Evolutionary conservation across 2,113 vertebrate genomes (phyloP), one percentile per base, ranked within the genome.

Genomic region (Vidua chalybeata): DNA sequence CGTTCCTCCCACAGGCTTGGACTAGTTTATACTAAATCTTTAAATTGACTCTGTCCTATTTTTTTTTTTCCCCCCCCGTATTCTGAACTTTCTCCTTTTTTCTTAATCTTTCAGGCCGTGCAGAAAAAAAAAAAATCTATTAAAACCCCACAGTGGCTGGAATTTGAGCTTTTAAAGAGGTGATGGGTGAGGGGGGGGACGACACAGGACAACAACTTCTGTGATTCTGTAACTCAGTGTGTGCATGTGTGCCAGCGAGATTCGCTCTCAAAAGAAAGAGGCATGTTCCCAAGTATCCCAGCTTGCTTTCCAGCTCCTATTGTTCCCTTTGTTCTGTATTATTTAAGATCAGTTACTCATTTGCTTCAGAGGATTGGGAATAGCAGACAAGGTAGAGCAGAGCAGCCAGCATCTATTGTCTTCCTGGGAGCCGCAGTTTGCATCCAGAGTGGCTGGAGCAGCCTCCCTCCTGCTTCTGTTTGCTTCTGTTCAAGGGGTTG

Each of bases 21-120:
- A 95, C 97, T 93, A 85, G 97, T 98, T 98, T 98, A 98, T 97
- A 98, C 95, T 98, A 97, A 97, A 98, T 98, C 98, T 98, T 97
- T 97, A 96, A 87, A 96, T 97, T 97, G 97, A 97, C 96, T 91
- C 90, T 28, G 19, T 72, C 58, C 48, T 69, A 0, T 23, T 68
- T 30, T 39, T 28, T 64, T 21, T 28, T 72, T 94, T 90, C 64
- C 5, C 3, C 7, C 3, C 35, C 35, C 35, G 35, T 52, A 19
- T 78, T 86, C 52, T 23, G 52, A 58, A 54, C 49, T 59, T 79
- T 73, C n/a, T 48, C 17, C 31, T 41, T 63, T 48, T 75, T 33
- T 51, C 22, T 43, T 87, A 46, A 55, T 43, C 14, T 79, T 71
- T 48, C 13, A 8, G 45, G n/a, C 6, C 0, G 2, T 73, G 11